These are phyloP conservation scores for Syrmaticus mikado DNA, from an alignment of 2,113 vertebrate species.

Conservation along the genomic window DNA sequence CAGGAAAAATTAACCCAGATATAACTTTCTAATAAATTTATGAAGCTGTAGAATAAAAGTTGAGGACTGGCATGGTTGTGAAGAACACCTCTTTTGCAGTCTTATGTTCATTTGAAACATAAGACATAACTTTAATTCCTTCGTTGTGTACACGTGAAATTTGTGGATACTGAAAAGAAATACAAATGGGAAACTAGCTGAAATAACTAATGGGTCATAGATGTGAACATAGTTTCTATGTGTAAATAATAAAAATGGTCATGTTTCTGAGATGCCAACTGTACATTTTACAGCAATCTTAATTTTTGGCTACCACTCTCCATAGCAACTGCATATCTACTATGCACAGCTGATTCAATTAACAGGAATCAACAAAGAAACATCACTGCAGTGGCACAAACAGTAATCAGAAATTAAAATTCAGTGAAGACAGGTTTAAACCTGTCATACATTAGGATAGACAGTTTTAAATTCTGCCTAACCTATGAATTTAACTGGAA, in stretches of 20 bases:
- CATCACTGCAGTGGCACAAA: background rate
- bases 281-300: background rate
- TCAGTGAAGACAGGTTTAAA: background rate
- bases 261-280: background rate
- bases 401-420: slow-evolving; percentile 1
- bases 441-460: background rate
- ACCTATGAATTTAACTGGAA: background rate
- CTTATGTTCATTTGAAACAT: slow-evolving; percentile 12
- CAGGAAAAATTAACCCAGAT: slow-evolving; percentile 75
- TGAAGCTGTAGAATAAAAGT: slow-evolving; percentile 61
- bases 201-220: background rate
- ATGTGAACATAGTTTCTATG: background rate
- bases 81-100: slow-evolving; percentile 42
- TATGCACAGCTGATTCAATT: background rate
- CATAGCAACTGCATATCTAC: background rate
- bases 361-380: background rate
- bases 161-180: background rate
- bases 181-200: background rate
- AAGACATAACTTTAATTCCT: slow-evolving; percentile 45
- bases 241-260: background rate
- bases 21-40: slow-evolving; percentile 54
- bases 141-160: slow-evolving; percentile 27
- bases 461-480: background rate
- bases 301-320: background rate
- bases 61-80: slow-evolving; percentile 19